Conservation (phyloP, 2,888 invertebrate genomes). For the Rhingia campestris region DNA sequence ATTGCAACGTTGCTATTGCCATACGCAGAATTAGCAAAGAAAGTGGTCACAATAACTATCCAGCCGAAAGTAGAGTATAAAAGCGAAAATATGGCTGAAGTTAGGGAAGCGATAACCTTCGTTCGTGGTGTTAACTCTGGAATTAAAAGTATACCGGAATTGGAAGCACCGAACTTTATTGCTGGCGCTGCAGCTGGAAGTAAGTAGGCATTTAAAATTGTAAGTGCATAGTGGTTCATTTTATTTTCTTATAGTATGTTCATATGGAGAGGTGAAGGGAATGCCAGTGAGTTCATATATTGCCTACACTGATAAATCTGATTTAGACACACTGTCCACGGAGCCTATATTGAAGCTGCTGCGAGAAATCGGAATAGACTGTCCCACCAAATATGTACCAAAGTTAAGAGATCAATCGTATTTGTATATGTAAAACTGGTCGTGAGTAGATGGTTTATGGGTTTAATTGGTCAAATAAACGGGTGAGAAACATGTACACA, state of each 20-base stretch:
- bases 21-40: slow-evolving; percentile 77
- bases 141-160: slow-evolving; percentile 72
- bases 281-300: slow-evolving; percentile 78
- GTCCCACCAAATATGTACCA: slow-evolving; percentile 77
- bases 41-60: slow-evolving; percentile 79
- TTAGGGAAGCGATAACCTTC: slow-evolving; percentile 79
- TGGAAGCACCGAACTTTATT: slow-evolving; percentile 82
- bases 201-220: slow-evolving; percentile 68
- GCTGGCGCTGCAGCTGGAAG: slow-evolving; percentile 81
- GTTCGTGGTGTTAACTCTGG: slow-evolving; percentile 78
- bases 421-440: slow-evolving; percentile 78
- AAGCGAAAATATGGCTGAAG: slow-evolving; percentile 78
- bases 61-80: slow-evolving; percentile 81
- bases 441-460: background rate
- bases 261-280: slow-evolving; percentile 78
- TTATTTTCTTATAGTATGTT: slow-evolving; percentile 77
- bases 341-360: slow-evolving; percentile 80
- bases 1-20: slow-evolving; percentile 78
- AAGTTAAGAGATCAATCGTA: slow-evolving; percentile 78
- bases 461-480: slow-evolving; percentile 19
- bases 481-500: background rate
- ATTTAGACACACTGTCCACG: slow-evolving; percentile 79
- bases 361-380: slow-evolving; percentile 76
- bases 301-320: slow-evolving; percentile 79
- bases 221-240: background rate